Base-by-base conservation (phyloP, 2,113 vertebrate species). In the Etheostoma cragini region DNA sequence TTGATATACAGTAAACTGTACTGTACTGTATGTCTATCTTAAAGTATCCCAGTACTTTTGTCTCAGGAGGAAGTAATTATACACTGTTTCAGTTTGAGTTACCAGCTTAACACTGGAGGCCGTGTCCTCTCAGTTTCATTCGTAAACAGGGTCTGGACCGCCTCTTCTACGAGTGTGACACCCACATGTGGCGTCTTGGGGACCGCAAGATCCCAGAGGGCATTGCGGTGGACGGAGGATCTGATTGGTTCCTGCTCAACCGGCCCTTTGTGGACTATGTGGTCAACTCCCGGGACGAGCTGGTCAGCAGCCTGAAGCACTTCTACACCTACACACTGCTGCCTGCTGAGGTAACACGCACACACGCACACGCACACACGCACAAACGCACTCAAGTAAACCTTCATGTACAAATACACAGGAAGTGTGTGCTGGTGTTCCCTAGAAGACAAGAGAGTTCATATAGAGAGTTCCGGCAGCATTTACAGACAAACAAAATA, bases 161-260 rank as follows among this genome's bases (percentile, higher is more conserved):
- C 17, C 97, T 99, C 15, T 99, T 99, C 95, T 96, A 96, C 63
- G 98, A 99, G 91, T 99, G 98, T 0, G 98, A 99, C 6, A 97
- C 97, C 0, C 98, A 99, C 94, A 99, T 99, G 98, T 99, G 98
- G 98, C 97, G 98, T 22, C 95, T 99, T 4, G 98, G 98, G 0
- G 98, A 99, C 92, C 93, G 98, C 19, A 96, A 95, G 84, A 99
- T 99, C 92, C 98, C 98, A 0, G 98, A 99, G 61, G 98, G 98
- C 85, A 95, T 99, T 0, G 84, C 97, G 0, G 97, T 99, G 0
- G 98, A 99, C 5, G 98, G 98, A 0, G 98, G 98, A 30, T 99
- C 98, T 0, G 98, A 99, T 61, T 99, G 98, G 98, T 99, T 99
- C 91, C 95, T 99, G 83, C 94, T 99, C 4, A 99, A 97, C 92